phyloP scores from a whole-genome alignment of 2,113 vertebrate genomes.

The Cariama cristata region DNA sequence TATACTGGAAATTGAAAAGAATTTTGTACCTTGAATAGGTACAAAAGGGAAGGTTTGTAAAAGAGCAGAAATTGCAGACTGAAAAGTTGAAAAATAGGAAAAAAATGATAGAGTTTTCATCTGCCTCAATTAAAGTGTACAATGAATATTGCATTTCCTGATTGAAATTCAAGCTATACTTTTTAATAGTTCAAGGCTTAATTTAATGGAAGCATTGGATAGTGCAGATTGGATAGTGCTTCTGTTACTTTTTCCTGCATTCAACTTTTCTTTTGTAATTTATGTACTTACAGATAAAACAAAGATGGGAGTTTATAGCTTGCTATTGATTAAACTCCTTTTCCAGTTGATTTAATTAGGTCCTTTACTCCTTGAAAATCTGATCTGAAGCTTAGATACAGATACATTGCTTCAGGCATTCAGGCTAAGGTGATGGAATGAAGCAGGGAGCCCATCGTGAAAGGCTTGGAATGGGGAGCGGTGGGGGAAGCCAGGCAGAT shows the following conservation, averaged over 20 bases:
- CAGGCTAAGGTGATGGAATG: conserved; percentile 11
- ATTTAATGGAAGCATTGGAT: neutral
- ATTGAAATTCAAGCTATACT: conserved; percentile 20
- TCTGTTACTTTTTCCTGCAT: neutral
- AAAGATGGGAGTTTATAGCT: conserved; percentile 29
- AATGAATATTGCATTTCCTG: neutral
- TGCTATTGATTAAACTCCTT: conserved; percentile 55
- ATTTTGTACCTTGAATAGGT: neutral
- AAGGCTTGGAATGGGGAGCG: neutral
- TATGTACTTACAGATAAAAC: conserved; percentile 50
- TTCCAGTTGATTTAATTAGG: conserved; percentile 64
- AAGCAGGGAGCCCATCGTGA: neutral
- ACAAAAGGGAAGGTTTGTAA: neutral
- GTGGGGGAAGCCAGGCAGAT: neutral
- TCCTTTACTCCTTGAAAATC: conserved; percentile 41
- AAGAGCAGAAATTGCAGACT: neutral
- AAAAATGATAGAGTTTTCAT: neutral
- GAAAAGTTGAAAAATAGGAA: neutral
- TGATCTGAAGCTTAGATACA: conserved; percentile 26
- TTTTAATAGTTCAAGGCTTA: neutral
- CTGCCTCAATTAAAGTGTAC: neutral
- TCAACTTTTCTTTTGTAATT: conserved; percentile 43
- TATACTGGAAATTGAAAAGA: neutral
- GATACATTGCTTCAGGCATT: conserved; percentile 37
- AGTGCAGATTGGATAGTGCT: neutral